A percentile compares a stretch with the other conserved stretches of the same genome.
Conservation (phyloP, 2,797 vertebrate species). For the Scyliorhinus canicula region DNA sequence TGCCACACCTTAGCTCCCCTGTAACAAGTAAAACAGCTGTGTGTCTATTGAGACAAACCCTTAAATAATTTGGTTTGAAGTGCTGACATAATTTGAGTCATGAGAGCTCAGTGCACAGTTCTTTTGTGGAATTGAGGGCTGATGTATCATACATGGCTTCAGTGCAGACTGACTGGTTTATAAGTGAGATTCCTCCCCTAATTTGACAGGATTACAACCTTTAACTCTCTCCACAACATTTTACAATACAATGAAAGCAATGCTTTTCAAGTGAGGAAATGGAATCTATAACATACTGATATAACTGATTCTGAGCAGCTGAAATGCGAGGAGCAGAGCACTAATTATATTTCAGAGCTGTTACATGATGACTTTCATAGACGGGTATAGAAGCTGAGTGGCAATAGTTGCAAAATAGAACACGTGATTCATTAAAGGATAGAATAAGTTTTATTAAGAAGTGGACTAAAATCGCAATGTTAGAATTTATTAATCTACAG, state of each 20-base stretch:
- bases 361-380: not conserved
- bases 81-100: not conserved
- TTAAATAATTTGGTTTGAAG: not conserved
- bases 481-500: conserved; percentile 11
- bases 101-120: not conserved
- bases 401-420: not conserved
- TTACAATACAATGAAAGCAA: not conserved
- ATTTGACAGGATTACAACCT: not conserved
- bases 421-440: not conserved
- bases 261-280: conserved; percentile 11
- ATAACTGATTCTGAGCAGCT: not conserved
- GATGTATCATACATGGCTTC: not conserved
- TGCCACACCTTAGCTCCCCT: not conserved
- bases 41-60: not conserved
- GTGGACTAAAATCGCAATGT: not conserved
- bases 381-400: not conserved
- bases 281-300: not conserved
- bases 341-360: not conserved
- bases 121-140: not conserved
- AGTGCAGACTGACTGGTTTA: not conserved
- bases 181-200: not conserved
- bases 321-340: not conserved
- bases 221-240: not conserved
- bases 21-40: not conserved
- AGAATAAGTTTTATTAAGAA: not conserved